phyloP scores from a whole-genome alignment of 2,888 invertebrate genomes.

The Euzophera pinguis region DNA sequence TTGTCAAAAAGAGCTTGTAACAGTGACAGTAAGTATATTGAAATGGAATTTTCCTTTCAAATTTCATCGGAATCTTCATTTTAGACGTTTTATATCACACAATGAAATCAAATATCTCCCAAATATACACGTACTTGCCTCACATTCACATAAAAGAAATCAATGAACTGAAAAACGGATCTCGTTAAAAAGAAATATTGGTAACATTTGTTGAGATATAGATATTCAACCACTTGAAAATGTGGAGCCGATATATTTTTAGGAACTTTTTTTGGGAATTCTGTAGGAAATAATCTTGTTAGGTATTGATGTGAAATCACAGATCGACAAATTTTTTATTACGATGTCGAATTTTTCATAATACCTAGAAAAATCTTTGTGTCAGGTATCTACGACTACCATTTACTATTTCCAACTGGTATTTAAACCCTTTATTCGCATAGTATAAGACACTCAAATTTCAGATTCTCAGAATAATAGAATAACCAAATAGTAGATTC shows the following conservation, averaged over 20 bases:
- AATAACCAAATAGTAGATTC: too few species aligned
- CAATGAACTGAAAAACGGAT: conserved; percentile 20
- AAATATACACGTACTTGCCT: conserved; percentile 14
- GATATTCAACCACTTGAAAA: conserved; percentile 18
- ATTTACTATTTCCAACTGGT: too few species aligned
- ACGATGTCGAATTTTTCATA: too few species aligned
- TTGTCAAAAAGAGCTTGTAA: too few species aligned
- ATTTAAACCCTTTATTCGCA: too few species aligned
- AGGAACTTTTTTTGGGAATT: conserved; percentile 3
- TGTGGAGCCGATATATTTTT: conserved; percentile 16
- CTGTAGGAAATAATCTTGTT: conserved; percentile 17
- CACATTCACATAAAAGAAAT: conserved; percentile 13
- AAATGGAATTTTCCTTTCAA: not conserved
- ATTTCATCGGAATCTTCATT: not conserved
- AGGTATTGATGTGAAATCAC: conserved; percentile 7
- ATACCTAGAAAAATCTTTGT: too few species aligned
- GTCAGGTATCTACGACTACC: too few species aligned
- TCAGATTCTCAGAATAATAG: too few species aligned
- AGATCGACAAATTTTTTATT: not conserved
- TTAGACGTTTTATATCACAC: not conserved
- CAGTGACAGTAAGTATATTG: too few species aligned
- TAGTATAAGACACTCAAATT: too few species aligned
- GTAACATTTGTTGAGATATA: conserved; percentile 16
- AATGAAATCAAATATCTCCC: conserved; percentile 1
- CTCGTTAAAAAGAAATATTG: conserved; percentile 17